phyloP scores from a whole-genome alignment of 2,113 vertebrate genomes.

The Suncus etruscus region DNA sequence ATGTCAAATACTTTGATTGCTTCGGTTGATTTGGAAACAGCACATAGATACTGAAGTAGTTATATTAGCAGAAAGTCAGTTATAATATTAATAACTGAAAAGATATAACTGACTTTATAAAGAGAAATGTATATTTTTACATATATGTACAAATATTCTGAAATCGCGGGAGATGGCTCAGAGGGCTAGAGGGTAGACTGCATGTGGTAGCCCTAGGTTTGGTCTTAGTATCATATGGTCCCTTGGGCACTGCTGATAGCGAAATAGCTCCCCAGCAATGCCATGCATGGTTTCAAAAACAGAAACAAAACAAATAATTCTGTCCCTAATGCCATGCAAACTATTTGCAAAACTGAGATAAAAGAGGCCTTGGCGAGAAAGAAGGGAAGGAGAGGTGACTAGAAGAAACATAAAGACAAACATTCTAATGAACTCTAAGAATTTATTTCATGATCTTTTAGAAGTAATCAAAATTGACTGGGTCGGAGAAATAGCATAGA shows the following conservation, averaged over 20 bases:
- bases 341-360: conserved; percentile 3
- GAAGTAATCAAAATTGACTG: background rate
- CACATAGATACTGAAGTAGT: background rate
- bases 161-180: too few relatives aligned
- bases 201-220: too few relatives aligned
- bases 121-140: background rate
- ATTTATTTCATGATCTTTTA: background rate
- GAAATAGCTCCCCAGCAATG: too few relatives aligned
- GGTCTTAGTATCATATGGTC: too few relatives aligned
- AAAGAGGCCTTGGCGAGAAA: background rate
- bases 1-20: background rate
- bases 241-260: too few relatives aligned
- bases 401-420: too few relatives aligned
- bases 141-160: too few relatives aligned
- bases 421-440: conserved; percentile 48
- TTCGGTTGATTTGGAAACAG: conserved; percentile 4
- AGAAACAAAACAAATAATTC: background rate
- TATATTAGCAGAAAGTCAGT: conserved; percentile 19
- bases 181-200: too few relatives aligned
- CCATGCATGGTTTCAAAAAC: too few relatives aligned
- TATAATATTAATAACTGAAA: conserved; percentile 42
- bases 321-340: background rate
- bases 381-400: too few relatives aligned
- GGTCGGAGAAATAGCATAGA: too few relatives aligned
- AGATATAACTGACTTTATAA: background rate